A percentile compares a stretch with the other conserved stretches of the same genome.
Evolutionary conservation across 2,113 vertebrate genomes (phyloP).

Genomic region (Gymnobelideus leadbeateri): DNA sequence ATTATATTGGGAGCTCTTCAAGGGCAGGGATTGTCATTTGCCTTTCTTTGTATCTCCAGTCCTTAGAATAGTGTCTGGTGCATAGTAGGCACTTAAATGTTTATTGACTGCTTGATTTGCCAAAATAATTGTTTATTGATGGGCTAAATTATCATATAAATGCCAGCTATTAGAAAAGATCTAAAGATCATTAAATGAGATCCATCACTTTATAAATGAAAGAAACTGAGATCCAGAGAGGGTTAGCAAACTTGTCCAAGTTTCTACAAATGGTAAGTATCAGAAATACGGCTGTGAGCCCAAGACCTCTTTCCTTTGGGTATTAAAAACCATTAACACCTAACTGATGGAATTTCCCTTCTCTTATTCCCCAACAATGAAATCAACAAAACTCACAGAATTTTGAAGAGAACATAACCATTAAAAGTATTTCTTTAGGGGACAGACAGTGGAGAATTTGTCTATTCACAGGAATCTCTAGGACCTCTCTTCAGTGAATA

Average conservation of each 20-base stretch:
- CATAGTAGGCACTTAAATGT: not conserved
- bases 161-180: not conserved
- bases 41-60: not conserved
- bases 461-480: not conserved
- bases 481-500: not conserved
- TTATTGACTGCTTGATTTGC: not conserved
- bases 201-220: not conserved
- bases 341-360: not conserved
- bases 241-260: not conserved
- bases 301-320: not conserved
- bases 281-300: not conserved
- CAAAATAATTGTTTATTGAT: not conserved
- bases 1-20: not conserved
- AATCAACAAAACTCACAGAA: not conserved
- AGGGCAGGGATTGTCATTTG: not conserved
- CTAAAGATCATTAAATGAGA: not conserved
- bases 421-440: not conserved
- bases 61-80: not conserved
- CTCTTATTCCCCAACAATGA: not conserved
- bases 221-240: not conserved
- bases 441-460: not conserved
- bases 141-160: not conserved
- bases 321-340: not conserved
- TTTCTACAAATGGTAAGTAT: not conserved
- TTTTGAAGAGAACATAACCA: not conserved